A percentile compares a stretch with the other conserved stretches of the same genome.
These are phyloP conservation scores for Ochotona curzoniae DNA, from an alignment of 2,113 vertebrate species.

Conservation along the genomic window DNA sequence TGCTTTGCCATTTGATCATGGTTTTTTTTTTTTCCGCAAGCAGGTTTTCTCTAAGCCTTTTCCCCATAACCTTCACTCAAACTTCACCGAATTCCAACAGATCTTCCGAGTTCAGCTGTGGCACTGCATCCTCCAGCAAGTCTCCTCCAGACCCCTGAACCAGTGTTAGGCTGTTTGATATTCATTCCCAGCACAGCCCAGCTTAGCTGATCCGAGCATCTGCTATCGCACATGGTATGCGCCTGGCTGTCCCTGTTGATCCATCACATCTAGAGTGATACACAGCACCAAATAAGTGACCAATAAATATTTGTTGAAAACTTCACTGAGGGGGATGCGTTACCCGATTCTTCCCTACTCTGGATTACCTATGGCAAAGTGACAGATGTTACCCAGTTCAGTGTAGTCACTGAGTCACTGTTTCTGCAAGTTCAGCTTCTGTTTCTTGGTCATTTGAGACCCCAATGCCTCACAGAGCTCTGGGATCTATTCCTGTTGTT, in stretches of 20 bases:
- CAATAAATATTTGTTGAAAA: neutral
- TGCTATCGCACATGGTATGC: neutral
- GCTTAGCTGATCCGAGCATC: neutral
- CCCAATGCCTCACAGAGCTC: neutral
- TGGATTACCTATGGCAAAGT: neutral
- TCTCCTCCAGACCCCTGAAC: neutral
- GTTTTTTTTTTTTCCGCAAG: neutral
- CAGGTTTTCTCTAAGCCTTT: conserved; percentile 17
- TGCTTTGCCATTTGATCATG: neutral
- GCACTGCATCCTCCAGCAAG: neutral
- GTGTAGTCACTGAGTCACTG: neutral
- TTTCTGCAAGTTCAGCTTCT: neutral
- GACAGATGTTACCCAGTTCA: neutral
- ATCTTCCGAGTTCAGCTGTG: neutral
- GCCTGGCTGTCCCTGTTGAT: neutral
- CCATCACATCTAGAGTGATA: neutral
- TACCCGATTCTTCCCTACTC: conserved; percentile 14
- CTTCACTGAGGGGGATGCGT: neutral
- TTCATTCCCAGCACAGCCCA: neutral
- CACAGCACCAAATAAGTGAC: neutral
- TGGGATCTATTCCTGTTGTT: neutral
- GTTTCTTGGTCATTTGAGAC: neutral
- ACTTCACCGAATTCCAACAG: neutral
- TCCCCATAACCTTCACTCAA: neutral
- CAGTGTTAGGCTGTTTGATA: neutral